These are phyloP conservation scores for Brienomyrus brachyistius DNA, from an alignment of 2,113 vertebrate genomes.

Conservation along the genomic window DNA sequence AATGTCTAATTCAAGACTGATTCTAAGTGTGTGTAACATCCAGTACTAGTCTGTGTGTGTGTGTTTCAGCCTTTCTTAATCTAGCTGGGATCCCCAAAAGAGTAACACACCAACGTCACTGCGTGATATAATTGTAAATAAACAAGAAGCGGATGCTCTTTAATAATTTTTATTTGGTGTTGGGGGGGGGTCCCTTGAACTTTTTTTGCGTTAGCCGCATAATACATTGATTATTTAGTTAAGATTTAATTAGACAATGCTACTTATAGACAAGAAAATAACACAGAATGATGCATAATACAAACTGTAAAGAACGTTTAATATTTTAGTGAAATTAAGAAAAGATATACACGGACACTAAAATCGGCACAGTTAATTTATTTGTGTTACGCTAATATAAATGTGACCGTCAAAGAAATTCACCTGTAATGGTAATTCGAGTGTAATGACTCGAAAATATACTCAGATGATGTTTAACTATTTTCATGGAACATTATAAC, in stretches of 20 bases:
- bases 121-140: not conserved
- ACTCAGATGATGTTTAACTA: not conserved
- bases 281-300: not conserved
- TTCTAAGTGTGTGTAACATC: not conserved
- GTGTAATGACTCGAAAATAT: not conserved
- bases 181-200: not conserved
- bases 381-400: not conserved
- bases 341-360: not conserved
- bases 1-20: not conserved
- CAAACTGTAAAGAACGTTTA: not conserved
- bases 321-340: not conserved
- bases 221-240: not conserved
- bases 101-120: not conserved
- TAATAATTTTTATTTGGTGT: not conserved
- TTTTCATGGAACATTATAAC: not conserved
- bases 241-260: not conserved
- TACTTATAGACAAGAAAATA: not conserved
- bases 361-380: not conserved
- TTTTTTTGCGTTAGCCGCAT: not conserved
- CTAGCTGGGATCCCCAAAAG: not conserved
- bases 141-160: not conserved
- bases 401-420: not conserved
- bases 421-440: not conserved
- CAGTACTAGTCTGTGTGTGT: not conserved
- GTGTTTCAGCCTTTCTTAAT: not conserved